Percentiles rank a stretch among this genome's conserved stretches.
These are phyloP conservation scores for Hippocampus barbouri DNA, from an alignment of 2,113 vertebrate species.

Conservation along the genomic window DNA sequence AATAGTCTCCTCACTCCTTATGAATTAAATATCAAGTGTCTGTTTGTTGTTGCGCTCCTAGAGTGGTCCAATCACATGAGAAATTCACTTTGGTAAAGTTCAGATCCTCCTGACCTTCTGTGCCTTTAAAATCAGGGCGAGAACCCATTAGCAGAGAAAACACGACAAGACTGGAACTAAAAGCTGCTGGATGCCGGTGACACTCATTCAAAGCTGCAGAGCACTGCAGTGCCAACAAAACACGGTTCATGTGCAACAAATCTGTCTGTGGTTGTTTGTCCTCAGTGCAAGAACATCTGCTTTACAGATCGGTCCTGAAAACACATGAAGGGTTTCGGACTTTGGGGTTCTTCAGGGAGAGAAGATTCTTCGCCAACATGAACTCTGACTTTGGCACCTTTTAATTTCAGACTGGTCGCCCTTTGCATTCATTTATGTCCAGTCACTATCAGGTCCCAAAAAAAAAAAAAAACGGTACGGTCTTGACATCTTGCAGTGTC, in stretches of 20 bases:
- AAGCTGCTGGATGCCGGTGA: constrained; percentile 5
- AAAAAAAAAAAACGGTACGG: too few species aligned
- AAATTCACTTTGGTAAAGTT: neutral
- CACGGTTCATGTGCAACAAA: constrained; percentile 17
- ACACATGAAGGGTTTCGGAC: constrained; percentile 23
- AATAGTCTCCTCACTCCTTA: constrained; percentile 38
- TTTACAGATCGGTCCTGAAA: constrained; percentile 62
- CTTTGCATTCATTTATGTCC: too few species aligned
- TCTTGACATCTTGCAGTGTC: too few species aligned
- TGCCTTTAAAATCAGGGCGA: constrained; percentile 8
- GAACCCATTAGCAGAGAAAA: constrained; percentile 13
- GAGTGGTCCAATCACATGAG: constrained; percentile 5
- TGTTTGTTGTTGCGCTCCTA: constrained; percentile 28
- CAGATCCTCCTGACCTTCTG: constrained; percentile 1
- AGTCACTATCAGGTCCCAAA: too few species aligned
- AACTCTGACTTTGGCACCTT: constrained; percentile 31
- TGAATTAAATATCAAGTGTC: constrained; percentile 52
- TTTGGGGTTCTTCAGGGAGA: constrained; percentile 28
- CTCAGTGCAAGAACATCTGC: constrained; percentile 60
- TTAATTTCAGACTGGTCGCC: too few species aligned
- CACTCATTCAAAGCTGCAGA: neutral
- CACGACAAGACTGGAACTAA: constrained; percentile 13
- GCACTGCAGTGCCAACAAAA: neutral
- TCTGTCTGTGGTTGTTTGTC: constrained; percentile 34
- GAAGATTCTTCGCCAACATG: constrained; percentile 24